phyloP scores from a whole-genome alignment of 2,797 vertebrate genomes.

The Amniataba percoides region DNA sequence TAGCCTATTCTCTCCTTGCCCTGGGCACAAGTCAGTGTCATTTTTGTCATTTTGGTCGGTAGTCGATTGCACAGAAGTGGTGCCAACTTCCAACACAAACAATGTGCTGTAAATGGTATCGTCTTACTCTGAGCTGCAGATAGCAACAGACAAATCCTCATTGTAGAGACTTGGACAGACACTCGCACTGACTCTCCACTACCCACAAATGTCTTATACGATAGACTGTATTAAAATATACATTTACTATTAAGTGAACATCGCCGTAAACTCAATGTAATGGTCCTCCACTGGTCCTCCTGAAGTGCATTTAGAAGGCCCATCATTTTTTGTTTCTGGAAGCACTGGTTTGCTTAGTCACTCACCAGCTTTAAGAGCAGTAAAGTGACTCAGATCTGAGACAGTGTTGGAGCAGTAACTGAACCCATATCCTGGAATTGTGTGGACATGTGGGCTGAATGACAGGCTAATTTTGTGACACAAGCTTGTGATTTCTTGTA shows the following conservation, averaged over 20 bases:
- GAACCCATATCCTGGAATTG: constrained; percentile 57
- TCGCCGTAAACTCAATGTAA: constrained; percentile 10
- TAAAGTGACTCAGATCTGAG: constrained; percentile 63
- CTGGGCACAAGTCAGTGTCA: constrained; percentile 11
- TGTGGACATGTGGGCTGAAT: constrained; percentile 41
- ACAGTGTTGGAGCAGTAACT: constrained; percentile 47
- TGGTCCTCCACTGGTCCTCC: not conserved
- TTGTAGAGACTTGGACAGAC: not conserved
- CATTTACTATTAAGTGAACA: not conserved
- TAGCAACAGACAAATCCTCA: constrained; percentile 11
- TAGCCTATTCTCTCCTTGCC: constrained; percentile 23
- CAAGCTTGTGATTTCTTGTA: constrained; percentile 39
- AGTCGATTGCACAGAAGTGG: constrained; percentile 12
- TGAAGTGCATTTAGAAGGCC: constrained; percentile 5
- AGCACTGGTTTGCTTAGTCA: constrained; percentile 58
- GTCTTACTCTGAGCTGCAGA: constrained; percentile 10
- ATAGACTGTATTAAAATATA: constrained; percentile 1
- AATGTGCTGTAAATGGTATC: constrained; percentile 14
- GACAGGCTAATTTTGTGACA: constrained; percentile 29
- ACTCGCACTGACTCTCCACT: not conserved
- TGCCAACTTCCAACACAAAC: constrained; percentile 22
- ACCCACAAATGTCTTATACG: not conserved
- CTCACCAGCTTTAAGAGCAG: constrained; percentile 38
- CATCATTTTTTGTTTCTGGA: constrained; percentile 19
- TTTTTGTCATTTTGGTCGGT: constrained; percentile 35